Percentiles rank a stretch among this genome's conserved stretches.
These are phyloP conservation scores for Paradisaea rubra DNA, from an alignment of 2,113 vertebrate genomes.

Conservation along the genomic window DNA sequence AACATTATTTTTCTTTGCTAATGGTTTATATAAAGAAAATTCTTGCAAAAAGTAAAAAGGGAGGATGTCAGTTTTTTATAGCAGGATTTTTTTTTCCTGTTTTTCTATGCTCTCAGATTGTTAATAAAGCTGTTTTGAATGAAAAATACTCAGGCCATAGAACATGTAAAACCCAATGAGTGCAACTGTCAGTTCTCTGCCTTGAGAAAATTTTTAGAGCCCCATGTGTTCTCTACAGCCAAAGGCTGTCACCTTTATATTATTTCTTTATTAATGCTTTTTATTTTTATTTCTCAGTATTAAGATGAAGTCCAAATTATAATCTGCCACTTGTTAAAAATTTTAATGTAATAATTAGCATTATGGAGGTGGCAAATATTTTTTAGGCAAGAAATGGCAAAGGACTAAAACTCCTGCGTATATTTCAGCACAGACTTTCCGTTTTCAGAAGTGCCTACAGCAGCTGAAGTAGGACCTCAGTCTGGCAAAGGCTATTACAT, in stretches of 20 bases:
- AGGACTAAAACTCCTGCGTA: background rate
- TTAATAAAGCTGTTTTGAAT: slow-evolving; percentile 27
- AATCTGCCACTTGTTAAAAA: slow-evolving; percentile 10
- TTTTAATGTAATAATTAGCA: slow-evolving; percentile 27
- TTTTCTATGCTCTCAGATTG: background rate
- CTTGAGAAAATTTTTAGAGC: slow-evolving; percentile 59
- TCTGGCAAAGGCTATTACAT: background rate
- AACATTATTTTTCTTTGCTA: background rate
- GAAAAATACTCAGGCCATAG: slow-evolving; percentile 32
- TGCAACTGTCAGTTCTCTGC: background rate
- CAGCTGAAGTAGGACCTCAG: background rate
- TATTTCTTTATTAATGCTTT: slow-evolving; percentile 51
- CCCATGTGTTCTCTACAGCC: slow-evolving; percentile 12
- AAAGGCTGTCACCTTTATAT: slow-evolving; percentile 25
- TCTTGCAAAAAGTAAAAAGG: background rate
- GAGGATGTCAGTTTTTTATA: background rate
- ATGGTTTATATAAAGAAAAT: background rate
- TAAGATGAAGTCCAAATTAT: slow-evolving; percentile 6
- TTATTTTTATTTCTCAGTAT: slow-evolving; percentile 63
- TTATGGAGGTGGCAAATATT: background rate
- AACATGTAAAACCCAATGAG: slow-evolving; percentile 43
- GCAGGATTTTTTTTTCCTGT: background rate
- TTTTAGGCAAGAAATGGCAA: slow-evolving; percentile 6
- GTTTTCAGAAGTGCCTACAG: background rate
- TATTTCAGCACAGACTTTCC: background rate